A percentile compares a stretch with the other conserved stretches of the same genome.
phyloP scores from a whole-genome alignment of 2,113 vertebrate genomes.

The Pedionomus torquatus region DNA sequence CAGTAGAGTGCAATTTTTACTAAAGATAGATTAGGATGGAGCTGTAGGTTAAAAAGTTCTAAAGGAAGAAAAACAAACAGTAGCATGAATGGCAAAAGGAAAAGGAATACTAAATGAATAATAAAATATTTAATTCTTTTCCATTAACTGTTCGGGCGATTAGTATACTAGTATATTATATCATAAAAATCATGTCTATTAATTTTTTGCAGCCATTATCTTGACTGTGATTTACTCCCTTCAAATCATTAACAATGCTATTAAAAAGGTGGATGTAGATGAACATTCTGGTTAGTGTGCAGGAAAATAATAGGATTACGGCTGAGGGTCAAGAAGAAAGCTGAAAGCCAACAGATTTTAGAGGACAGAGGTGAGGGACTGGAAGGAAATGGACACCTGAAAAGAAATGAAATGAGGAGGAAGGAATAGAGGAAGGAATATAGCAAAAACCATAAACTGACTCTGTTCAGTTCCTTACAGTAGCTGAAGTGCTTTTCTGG shows the following conservation, averaged over 20 bases:
- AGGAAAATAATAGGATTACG: conserved; percentile 57
- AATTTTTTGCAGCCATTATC: conserved; percentile 80
- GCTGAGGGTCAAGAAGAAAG: conserved; percentile 54
- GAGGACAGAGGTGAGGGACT: not conserved
- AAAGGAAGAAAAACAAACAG: conserved; percentile 73
- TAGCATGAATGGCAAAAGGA: conserved; percentile 64
- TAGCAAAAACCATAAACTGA: not conserved
- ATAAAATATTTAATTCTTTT: conserved; percentile 84
- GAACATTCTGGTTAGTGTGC: conserved; percentile 59
- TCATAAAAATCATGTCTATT: conserved; percentile 78
- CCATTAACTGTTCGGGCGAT: conserved; percentile 79
- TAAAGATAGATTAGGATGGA: conserved; percentile 56
- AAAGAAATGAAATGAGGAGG: not conserved
- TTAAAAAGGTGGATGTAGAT: conserved; percentile 74
- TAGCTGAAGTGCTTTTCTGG: not conserved
- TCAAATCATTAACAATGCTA: conserved; percentile 77
- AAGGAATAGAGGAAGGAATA: not conserved
- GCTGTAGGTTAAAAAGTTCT: conserved; percentile 68
- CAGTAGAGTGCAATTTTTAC: conserved; percentile 49
- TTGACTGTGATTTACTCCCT: conserved; percentile 76
- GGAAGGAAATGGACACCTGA: not conserved
- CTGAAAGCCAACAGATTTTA: conserved; percentile 20
- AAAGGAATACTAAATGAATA: conserved; percentile 73
- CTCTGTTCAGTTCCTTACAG: not conserved
- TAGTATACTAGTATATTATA: conserved; percentile 78